phyloP scores from a whole-genome alignment of 2,797 vertebrate species.

The Neosilurus hyrtlii region DNA sequence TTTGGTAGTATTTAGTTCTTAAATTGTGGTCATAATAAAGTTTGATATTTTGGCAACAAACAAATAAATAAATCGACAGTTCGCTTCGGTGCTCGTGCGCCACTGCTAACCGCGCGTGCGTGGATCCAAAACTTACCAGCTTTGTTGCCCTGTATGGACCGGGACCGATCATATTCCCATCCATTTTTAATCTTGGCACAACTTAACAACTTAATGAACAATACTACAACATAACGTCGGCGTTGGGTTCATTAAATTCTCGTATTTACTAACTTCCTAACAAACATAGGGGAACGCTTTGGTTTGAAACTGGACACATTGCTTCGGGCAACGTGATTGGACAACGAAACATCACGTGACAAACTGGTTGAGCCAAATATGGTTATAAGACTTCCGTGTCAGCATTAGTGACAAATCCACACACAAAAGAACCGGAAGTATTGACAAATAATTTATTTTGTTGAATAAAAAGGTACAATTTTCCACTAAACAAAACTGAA shows the following conservation, averaged over 20 bases:
- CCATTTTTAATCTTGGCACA: slow-evolving; percentile 60
- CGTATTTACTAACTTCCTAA: neutral
- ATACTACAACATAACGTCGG: neutral
- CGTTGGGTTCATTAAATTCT: too few species aligned
- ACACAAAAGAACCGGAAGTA: neutral
- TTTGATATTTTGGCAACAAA: too few species aligned
- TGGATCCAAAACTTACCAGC: slow-evolving; percentile 72
- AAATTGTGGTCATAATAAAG: too few species aligned
- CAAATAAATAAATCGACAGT: too few species aligned
- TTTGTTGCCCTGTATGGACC: slow-evolving; percentile 83
- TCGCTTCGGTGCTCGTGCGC: too few species aligned
- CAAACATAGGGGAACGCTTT: neutral
- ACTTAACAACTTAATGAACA: neutral
- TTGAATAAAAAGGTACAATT: slow-evolving; percentile 35
- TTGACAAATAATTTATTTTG: slow-evolving; percentile 51
- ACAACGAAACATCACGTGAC: slow-evolving; percentile 40
- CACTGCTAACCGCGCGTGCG: neutral
- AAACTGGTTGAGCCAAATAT: neutral
- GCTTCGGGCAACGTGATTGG: slow-evolving; percentile 51
- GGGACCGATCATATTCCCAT: slow-evolving; percentile 75
- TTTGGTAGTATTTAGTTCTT: too few species aligned
- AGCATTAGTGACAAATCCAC: neutral
- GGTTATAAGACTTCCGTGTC: neutral
- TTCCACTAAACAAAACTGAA: slow-evolving; percentile 34
- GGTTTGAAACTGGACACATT: slow-evolving; percentile 52